A percentile compares a stretch with the other conserved stretches of the same genome.
Evolutionary conservation across 92 coral and sea anemone genomes (phyloP).

Genomic region (Isaurus tuberculatus): DNA sequence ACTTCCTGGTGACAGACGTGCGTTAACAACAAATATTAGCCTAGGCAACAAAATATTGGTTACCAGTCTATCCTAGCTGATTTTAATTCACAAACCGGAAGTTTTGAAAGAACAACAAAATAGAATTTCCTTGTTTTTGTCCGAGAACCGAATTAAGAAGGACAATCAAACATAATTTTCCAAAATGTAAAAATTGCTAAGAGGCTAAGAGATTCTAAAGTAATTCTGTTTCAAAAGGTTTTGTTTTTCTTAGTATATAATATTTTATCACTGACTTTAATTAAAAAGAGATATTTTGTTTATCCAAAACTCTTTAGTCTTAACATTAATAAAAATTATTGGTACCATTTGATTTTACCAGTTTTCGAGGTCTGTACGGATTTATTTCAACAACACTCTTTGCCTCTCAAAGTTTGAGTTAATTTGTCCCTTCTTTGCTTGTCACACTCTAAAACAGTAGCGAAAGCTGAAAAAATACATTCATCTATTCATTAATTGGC

Average conservation of each 20-base stretch:
- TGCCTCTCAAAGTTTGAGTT: neutral
- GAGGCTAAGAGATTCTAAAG: too few relatives aligned
- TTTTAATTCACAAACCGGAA: neutral
- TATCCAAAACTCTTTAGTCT: too few relatives aligned
- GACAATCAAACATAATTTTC: too few relatives aligned
- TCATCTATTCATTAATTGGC: neutral
- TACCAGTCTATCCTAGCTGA: conserved; percentile 1
- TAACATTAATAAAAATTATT: too few relatives aligned
- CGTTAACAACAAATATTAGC: neutral
- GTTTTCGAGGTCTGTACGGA: too few relatives aligned
- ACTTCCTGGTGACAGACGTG: conserved; percentile 4
- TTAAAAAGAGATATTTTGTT: neutral
- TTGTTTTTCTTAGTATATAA: too few relatives aligned
- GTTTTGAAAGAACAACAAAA: neutral
- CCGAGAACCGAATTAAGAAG: too few relatives aligned
- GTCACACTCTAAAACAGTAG: neutral
- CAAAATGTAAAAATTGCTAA: too few relatives aligned
- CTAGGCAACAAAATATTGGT: conserved; percentile 18
- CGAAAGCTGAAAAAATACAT: conserved; percentile 1
- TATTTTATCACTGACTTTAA: neutral
- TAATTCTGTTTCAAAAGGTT: too few relatives aligned
- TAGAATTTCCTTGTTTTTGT: neutral
- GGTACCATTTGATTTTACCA: too few relatives aligned
- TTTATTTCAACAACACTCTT: neutral
- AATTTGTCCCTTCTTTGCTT: neutral